Evolutionary conservation across 2,888 invertebrate genomes (phyloP).

Genomic region (Netelia melanura): DNA sequence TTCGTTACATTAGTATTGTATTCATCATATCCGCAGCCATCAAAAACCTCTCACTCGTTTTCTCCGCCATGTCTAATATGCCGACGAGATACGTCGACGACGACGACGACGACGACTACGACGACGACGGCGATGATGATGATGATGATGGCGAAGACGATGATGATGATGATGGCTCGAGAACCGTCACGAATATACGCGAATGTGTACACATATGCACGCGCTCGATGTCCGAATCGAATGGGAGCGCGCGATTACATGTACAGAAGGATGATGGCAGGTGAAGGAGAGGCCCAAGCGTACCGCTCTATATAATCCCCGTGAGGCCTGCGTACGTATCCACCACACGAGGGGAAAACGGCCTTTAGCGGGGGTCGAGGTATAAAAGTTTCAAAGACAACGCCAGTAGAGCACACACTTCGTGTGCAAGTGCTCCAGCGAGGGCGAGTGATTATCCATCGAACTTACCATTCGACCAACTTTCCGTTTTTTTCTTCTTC

Average conservation of each 20-base stretch:
- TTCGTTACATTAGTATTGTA: conserved; percentile 58
- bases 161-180: conserved; percentile 60
- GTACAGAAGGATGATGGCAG: conserved; percentile 19
- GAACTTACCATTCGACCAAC: conserved; percentile 18
- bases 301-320: conserved; percentile 65
- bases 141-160: conserved; percentile 32
- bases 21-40: conserved; percentile 55
- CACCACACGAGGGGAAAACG: conserved; percentile 62
- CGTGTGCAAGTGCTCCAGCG: conserved; percentile 70
- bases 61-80: conserved; percentile 33
- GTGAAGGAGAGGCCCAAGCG: conserved; percentile 41
- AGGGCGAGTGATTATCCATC: conserved; percentile 54
- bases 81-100: conserved; percentile 55
- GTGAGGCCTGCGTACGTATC: conserved; percentile 50
- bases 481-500: not conserved
- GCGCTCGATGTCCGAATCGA: conserved; percentile 60
- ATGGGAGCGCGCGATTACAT: conserved; percentile 61
- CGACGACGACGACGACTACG: conserved; percentile 67
- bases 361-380: conserved; percentile 67
- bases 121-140: conserved; percentile 47
- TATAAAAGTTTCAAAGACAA: conserved; percentile 73
- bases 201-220: not conserved
- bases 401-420: conserved; percentile 70
- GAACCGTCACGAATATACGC: conserved; percentile 29
- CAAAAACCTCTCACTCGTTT: conserved; percentile 59